phyloP scores from a whole-genome alignment of 2,888 invertebrate genomes.

The Philaethria dido region DNA sequence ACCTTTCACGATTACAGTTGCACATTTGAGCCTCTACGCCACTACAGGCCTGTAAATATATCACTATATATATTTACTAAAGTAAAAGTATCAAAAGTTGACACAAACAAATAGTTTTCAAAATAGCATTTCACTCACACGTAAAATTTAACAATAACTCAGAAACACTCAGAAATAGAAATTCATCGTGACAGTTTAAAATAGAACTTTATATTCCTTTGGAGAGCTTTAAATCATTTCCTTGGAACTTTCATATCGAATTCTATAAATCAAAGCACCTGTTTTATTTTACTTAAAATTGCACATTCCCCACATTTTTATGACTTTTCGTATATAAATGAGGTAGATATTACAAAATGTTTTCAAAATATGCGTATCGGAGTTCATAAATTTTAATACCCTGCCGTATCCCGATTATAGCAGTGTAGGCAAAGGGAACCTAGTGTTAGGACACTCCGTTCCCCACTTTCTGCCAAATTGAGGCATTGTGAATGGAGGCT shows the following conservation, averaged over 20 bases:
- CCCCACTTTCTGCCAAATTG: too few relatives aligned
- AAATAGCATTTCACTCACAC: constrained; percentile 11
- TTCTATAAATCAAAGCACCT: constrained; percentile 23
- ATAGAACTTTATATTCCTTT: constrained; percentile 25
- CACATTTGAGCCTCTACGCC: too few relatives aligned
- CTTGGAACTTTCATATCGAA: constrained; percentile 23
- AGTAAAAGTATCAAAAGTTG: background rate
- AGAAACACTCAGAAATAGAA: constrained; percentile 22
- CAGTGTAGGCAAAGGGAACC: too few relatives aligned
- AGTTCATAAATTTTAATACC: too few relatives aligned
- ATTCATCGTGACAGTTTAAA: constrained; percentile 32
- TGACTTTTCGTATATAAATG: constrained; percentile 11
- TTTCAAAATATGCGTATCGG: background rate
- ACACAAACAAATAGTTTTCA: constrained; percentile 17
- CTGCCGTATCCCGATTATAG: too few relatives aligned
- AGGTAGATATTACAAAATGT: background rate
- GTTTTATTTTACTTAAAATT: constrained; percentile 22
- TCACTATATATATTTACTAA: background rate
- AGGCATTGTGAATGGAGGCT: too few relatives aligned
- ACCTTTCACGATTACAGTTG: too few relatives aligned
- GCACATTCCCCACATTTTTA: background rate
- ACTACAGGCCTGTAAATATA: too few relatives aligned
- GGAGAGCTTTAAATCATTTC: constrained; percentile 27
- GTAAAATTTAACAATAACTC: constrained; percentile 22
- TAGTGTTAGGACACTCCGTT: too few relatives aligned